These are phyloP conservation scores for Petrophora chlorosata DNA, from an alignment of 2,888 invertebrate genomes.

Conservation along the genomic window DNA sequence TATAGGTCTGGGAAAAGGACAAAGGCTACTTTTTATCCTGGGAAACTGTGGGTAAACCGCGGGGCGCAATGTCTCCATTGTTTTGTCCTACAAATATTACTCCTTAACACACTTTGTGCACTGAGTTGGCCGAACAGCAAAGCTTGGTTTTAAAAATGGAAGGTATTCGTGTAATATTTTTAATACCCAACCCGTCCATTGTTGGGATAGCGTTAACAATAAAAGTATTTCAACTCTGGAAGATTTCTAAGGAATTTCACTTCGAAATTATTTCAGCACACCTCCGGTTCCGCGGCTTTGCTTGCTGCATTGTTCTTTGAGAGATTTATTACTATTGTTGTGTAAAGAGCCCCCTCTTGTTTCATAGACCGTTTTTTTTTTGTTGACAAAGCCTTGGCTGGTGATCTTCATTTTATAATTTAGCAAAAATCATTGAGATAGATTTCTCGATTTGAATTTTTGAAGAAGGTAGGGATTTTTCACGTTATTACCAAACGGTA, in stretches of 20 bases:
- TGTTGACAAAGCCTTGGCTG: no score
- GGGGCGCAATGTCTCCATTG: no score
- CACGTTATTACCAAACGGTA: no score
- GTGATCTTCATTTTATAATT: no score
- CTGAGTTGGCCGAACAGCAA: neutral
- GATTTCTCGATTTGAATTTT: no score
- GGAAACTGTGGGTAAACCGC: no score
- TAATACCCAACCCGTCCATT: conserved; percentile 3
- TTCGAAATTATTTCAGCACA: conserved; percentile 4
- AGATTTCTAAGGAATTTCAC: conserved; percentile 11
- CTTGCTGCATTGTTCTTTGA: neutral
- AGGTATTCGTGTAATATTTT: conserved; percentile 4
- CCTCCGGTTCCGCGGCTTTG: neutral
- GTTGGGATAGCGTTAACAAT: conserved; percentile 3
- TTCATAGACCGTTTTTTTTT: no score
- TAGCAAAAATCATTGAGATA: no score
- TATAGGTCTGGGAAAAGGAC: no score
- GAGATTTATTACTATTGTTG: conserved; percentile 2
- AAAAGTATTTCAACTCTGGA: conserved; percentile 8
- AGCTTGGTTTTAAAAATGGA: neutral
- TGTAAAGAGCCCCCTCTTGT: conserved; percentile 1
- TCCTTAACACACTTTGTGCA: neutral
- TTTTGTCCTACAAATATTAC: no score
- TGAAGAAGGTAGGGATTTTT: no score
- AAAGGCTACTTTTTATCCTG: no score